These are phyloP conservation scores for Metopia argyrocephala DNA, from an alignment of 2,888 invertebrate genomes.

Conservation along the genomic window DNA sequence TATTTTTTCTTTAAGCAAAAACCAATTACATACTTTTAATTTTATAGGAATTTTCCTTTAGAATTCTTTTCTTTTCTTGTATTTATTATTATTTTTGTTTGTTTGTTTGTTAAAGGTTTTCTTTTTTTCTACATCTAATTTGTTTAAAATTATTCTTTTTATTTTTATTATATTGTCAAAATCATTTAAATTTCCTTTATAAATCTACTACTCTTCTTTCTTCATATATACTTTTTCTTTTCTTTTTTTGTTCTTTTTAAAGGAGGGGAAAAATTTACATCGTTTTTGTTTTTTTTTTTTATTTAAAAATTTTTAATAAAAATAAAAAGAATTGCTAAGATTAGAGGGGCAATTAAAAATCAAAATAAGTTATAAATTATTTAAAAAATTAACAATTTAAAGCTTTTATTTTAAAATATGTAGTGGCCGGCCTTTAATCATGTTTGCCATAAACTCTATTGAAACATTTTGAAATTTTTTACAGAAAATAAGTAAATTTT, in stretches of 20 bases:
- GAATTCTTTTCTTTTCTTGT: constrained; percentile 19
- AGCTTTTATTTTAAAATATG: constrained; percentile 17
- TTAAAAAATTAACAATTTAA: constrained; percentile 35
- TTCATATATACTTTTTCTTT: constrained; percentile 46
- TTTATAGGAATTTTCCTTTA: constrained; percentile 57
- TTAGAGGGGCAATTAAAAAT: too few species aligned
- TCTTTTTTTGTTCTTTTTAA: constrained; percentile 11
- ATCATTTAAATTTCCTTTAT: constrained; percentile 36
- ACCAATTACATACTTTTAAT: constrained; percentile 58
- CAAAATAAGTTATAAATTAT: constrained; percentile 6
- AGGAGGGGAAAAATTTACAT: constrained; percentile 21
- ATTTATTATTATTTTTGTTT: constrained; percentile 51
- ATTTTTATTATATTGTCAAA: constrained; percentile 56
- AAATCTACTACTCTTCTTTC: constrained; percentile 23
- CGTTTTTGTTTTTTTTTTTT: background rate
- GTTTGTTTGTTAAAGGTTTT: constrained; percentile 57
- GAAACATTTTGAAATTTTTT: too few species aligned
- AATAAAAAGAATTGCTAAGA: background rate
- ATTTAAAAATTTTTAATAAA: constrained; percentile 12
- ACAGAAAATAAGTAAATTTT: too few species aligned
- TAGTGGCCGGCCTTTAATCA: constrained; percentile 9
- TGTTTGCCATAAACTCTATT: too few species aligned
- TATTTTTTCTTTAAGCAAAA: constrained; percentile 56
- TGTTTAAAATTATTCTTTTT: constrained; percentile 49
- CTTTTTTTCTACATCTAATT: constrained; percentile 46